Conservation (phyloP, 2,888 invertebrate genomes). For the Conistra vaccinii region DNA sequence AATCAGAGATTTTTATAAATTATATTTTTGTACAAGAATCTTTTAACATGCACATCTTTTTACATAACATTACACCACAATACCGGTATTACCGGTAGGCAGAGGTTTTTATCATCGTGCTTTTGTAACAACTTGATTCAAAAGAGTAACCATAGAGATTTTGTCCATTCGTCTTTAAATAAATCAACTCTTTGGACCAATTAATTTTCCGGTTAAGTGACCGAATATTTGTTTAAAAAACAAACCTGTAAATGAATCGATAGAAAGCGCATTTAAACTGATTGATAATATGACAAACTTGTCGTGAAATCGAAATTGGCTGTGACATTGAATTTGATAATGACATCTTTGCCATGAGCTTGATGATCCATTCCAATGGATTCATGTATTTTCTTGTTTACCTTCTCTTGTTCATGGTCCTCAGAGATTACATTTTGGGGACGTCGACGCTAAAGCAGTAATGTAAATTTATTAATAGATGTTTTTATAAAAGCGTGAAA, state of each 20-base stretch:
- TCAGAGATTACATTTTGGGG: slow-evolving; percentile 44
- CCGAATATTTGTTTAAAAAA: too few species aligned
- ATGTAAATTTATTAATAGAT: slow-evolving; percentile 23
- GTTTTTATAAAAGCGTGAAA: not conserved
- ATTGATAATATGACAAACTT: not conserved
- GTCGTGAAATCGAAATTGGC: not conserved
- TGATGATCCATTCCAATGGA: slow-evolving; percentile 25
- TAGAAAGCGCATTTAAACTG: not conserved
- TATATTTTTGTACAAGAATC: not conserved
- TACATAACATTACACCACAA: not conserved
- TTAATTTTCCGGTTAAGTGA: not conserved
- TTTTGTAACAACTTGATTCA: not conserved
- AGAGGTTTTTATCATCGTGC: not conserved
- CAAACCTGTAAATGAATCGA: not conserved
- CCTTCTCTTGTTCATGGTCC: slow-evolving; percentile 36
- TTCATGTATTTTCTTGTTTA: slow-evolving; percentile 25
- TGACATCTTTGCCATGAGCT: slow-evolving; percentile 4
- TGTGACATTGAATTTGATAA: slow-evolving; percentile 1
- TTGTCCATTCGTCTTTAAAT: too few species aligned
- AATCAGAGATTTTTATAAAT: not conserved
- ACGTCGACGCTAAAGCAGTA: slow-evolving; percentile 37
- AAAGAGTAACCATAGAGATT: not conserved
- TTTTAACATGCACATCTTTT: not conserved
- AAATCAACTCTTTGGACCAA: not conserved
- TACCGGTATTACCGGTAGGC: not conserved